Conservation (phyloP, 1,140 invertebrate species). For the Atta texana region DNA sequence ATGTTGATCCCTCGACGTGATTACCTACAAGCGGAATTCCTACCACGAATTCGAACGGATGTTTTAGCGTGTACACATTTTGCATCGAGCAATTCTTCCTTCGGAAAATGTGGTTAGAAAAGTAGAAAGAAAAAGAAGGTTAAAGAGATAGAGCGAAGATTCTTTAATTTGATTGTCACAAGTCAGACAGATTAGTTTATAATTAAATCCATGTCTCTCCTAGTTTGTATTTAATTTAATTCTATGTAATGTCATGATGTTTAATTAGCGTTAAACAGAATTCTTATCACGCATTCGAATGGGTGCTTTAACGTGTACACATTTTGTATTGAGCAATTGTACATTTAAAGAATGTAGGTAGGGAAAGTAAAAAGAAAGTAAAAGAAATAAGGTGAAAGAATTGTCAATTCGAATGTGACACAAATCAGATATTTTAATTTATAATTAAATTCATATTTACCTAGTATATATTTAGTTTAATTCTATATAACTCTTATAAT, state of each 20-base stretch:
- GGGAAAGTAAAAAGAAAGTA: too few species aligned
- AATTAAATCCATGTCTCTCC: not conserved
- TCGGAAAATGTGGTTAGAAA: not conserved
- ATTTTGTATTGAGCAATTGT: too few species aligned
- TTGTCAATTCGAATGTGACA: too few species aligned
- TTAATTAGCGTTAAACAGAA: too few species aligned
- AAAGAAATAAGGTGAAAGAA: too few species aligned
- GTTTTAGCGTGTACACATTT: not conserved
- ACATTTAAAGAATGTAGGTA: too few species aligned
- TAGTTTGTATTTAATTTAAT: not conserved
- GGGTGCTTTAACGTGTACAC: too few species aligned
- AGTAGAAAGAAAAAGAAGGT: not conserved
- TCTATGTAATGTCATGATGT: not conserved
- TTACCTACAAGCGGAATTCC: not conserved
- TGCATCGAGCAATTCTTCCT: not conserved
- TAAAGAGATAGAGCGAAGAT: not conserved
- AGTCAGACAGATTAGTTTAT: not conserved
- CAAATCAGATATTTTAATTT: too few species aligned
- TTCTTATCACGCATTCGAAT: too few species aligned
- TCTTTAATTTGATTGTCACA: not conserved
- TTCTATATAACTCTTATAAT: too few species aligned
- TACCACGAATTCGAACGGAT: slow-evolving; percentile 15
- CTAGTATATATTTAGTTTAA: too few species aligned
- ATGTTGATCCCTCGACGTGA: not conserved
- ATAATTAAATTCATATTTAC: too few species aligned